phyloP scores from a whole-genome alignment of 2,797 vertebrate genomes.

The Falco naumanni region DNA sequence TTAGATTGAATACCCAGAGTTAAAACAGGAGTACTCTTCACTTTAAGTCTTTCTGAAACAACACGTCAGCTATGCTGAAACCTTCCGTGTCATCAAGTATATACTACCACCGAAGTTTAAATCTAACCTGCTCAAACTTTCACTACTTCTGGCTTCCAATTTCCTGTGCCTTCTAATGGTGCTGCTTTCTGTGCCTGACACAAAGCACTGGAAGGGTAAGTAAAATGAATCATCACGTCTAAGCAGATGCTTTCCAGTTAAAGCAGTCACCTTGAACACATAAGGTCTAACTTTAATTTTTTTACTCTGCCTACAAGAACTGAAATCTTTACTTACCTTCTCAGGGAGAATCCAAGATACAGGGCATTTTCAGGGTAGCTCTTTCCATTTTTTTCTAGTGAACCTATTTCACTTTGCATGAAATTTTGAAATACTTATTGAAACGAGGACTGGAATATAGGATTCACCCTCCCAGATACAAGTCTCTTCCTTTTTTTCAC shows the following conservation, averaged over 20 bases:
- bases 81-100: background rate
- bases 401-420: background rate
- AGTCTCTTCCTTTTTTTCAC: background rate
- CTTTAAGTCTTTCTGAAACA: background rate
- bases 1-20: background rate
- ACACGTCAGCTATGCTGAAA: background rate
- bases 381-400: background rate
- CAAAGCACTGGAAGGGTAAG: background rate
- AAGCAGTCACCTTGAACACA: background rate
- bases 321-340: background rate
- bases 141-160: background rate
- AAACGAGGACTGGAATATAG: background rate
- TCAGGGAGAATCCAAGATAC: background rate
- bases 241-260: background rate
- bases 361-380: background rate
- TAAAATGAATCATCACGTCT: background rate
- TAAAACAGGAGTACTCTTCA: background rate
- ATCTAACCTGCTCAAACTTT: background rate
- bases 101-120: background rate
- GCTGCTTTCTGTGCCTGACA: background rate
- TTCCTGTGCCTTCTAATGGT: background rate
- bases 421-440: background rate
- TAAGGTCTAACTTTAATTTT: background rate
- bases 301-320: background rate
- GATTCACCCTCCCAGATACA: accelerated